Evolutionary conservation across 2,797 vertebrate genomes (phyloP).

Genomic region (Adrianichthys oophorus): DNA sequence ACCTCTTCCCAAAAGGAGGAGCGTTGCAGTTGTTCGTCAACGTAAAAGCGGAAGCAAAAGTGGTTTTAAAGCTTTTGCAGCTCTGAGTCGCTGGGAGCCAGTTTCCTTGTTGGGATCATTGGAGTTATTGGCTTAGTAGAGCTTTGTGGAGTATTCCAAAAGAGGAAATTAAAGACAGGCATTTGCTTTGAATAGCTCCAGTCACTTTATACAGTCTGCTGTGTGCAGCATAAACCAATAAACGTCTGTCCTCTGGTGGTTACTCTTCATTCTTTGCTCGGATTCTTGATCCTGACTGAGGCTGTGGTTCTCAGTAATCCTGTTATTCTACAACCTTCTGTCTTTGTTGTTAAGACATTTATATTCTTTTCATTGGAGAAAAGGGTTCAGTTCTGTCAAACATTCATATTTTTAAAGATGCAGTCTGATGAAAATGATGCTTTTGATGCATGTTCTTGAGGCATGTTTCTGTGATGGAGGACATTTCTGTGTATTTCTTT

Average conservation of each 20-base stretch:
- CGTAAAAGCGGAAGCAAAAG: constrained; percentile 7
- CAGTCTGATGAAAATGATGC: no score
- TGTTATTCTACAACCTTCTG: not conserved
- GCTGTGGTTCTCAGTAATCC: not conserved
- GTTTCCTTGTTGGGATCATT: constrained; percentile 54
- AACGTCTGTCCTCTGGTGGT: constrained; percentile 29
- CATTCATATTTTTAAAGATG: no score
- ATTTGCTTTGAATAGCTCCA: constrained; percentile 64
- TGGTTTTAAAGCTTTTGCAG: constrained; percentile 13
- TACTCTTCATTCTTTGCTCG: constrained; percentile 35
- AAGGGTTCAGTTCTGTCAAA: no score
- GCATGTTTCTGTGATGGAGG: no score
- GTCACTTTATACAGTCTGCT: constrained; percentile 46
- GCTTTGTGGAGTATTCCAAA: constrained; percentile 77
- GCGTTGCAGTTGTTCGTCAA: constrained; percentile 1
- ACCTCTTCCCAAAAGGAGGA: not conserved
- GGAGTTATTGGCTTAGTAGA: constrained; percentile 75
- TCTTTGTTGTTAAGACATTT: not conserved
- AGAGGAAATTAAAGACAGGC: constrained; percentile 74
- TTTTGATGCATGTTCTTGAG: no score
- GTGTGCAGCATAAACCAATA: constrained; percentile 18
- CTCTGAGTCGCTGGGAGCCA: constrained; percentile 31
- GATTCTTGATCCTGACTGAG: constrained; percentile 3
- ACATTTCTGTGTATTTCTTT: no score
- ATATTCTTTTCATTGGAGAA: not conserved